Evolutionary conservation across 2,113 vertebrate genomes (phyloP), one percentile per base, ranked within the genome.

Genomic region (Rattus rattus): DNA sequence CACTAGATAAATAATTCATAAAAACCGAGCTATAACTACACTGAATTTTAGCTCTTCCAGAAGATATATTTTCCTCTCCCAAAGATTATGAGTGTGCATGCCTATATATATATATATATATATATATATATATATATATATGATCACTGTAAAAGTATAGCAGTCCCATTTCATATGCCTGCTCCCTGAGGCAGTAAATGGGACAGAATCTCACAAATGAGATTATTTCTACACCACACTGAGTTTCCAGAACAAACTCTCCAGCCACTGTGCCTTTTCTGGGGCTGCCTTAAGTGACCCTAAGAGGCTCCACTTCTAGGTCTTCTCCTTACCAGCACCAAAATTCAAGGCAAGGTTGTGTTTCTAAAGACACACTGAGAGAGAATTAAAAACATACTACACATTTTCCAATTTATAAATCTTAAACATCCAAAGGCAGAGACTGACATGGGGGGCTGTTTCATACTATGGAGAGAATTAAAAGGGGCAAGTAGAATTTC

Each of bases 391-490:
- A 80, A 70, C 54, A 43, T 17, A 91, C 75, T n/a, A 89, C 13
- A 70, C 65, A 61, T 72, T 65, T 92, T 86, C 59, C 65, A 72
- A 84, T 54, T 92, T 59, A 33, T 43, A 94, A 95, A 95, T 92
- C 54, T 36, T 65, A 90, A 80, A 47, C 61, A 80, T 43, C 56
- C 39, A 88, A 87, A 94, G n/a, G 72, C 47, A 33, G 0, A 47
- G 28, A 92, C 22, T 33, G 9, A 90, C 47, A 54, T 79, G 67
- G 70, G 39, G 39, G 4, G 56, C 24, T 67, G 87, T 26, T 63
- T 47, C 75, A 54, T 0, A 24, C 79, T 43, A 43, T 22, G 2
- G 28, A 85, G 28, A 76, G 13, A 89, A 89, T 76, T 72, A 70
- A 72, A 47, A 36, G 85, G 28, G 56, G 56, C 24, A 94, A 94